Conservation (phyloP, 2,797 vertebrate genomes). For the Myoxocephalus aenaeus region DNA sequence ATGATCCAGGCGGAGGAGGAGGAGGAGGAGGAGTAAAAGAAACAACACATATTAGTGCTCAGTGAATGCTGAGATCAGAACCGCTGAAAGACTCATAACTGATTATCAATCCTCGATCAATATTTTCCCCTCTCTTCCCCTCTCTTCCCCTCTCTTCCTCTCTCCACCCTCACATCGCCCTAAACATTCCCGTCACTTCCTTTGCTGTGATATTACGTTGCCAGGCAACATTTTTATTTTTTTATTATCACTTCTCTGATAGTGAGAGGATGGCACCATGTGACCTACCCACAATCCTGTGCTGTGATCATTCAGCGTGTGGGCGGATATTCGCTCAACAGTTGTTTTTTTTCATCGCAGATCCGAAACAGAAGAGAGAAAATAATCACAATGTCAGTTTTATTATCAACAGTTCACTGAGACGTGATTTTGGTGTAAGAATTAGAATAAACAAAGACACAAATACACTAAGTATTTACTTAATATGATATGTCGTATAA, state of each 20-base stretch:
- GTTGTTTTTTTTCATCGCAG: slow-evolving; percentile 6
- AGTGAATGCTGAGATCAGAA: slow-evolving; percentile 18
- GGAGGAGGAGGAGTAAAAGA: slow-evolving; percentile 23
- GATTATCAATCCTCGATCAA: slow-evolving; percentile 40
- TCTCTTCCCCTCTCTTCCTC: slow-evolving; percentile 10
- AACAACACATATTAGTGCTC: not conserved
- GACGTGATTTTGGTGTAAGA: not conserved
- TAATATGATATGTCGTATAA: no score
- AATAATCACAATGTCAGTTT: slow-evolving; percentile 10
- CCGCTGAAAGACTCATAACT: slow-evolving; percentile 14
- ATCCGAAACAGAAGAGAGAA: slow-evolving; percentile 18
- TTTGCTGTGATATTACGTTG: slow-evolving; percentile 54
- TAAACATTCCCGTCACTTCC: slow-evolving; percentile 10
- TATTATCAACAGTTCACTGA: not conserved
- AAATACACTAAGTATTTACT: no score
- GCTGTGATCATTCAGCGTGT: slow-evolving; percentile 45
- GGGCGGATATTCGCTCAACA: slow-evolving; percentile 25
- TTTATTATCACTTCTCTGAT: slow-evolving; percentile 38
- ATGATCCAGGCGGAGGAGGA: slow-evolving; percentile 42
- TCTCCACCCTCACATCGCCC: slow-evolving; percentile 18
- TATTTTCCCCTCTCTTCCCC: slow-evolving; percentile 56
- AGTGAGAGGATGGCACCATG: slow-evolving; percentile 23
- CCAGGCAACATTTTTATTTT: slow-evolving; percentile 63
- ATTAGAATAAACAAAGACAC: no score
- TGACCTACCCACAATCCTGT: slow-evolving; percentile 56